Percentiles rank a stretch among this genome's conserved stretches.
These are phyloP conservation scores for Carassius gibelio DNA, from an alignment of 2,113 vertebrate species.

Conservation along the genomic window DNA sequence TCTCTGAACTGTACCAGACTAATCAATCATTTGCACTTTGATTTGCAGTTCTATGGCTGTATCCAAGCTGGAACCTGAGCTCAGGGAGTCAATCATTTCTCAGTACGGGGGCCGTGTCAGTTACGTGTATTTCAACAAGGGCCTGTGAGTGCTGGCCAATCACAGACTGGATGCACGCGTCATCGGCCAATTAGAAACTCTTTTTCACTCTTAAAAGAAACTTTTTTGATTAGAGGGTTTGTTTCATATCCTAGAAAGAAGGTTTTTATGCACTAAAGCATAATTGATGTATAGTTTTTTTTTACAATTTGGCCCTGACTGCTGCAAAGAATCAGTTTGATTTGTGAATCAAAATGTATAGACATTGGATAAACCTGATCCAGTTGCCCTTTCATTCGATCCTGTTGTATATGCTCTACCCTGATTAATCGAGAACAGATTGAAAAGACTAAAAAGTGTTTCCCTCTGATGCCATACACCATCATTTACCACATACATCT, in stretches of 20 bases:
- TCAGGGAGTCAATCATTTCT: slow-evolving; percentile 81
- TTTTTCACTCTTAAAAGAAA: background rate
- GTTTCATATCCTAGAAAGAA: background rate
- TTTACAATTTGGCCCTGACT: background rate
- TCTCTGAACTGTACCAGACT: background rate
- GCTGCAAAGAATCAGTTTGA: slow-evolving; percentile 4
- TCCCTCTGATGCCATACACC: background rate
- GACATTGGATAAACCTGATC: slow-evolving; percentile 10
- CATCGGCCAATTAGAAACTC: background rate
- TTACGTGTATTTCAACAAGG: slow-evolving; percentile 94
- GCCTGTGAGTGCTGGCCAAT: slow-evolving; percentile 76
- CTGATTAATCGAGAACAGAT: background rate
- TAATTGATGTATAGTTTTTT: background rate
- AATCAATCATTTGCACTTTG: background rate
- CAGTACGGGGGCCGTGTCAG: slow-evolving; percentile 77
- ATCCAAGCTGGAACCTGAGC: slow-evolving; percentile 85
- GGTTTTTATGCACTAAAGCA: background rate
- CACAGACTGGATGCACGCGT: background rate
- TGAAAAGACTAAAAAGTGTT: background rate
- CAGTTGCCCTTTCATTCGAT: background rate
- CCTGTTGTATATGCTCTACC: background rate
- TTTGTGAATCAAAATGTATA: background rate
- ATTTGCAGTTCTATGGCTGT: slow-evolving; percentile 83
- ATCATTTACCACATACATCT: slow-evolving; percentile 10
- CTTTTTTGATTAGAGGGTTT: background rate